Evolutionary conservation across 2,888 invertebrate species (phyloP), one percentile per base, ranked within the genome.

Genomic region (Uropetala carovei): DNA sequence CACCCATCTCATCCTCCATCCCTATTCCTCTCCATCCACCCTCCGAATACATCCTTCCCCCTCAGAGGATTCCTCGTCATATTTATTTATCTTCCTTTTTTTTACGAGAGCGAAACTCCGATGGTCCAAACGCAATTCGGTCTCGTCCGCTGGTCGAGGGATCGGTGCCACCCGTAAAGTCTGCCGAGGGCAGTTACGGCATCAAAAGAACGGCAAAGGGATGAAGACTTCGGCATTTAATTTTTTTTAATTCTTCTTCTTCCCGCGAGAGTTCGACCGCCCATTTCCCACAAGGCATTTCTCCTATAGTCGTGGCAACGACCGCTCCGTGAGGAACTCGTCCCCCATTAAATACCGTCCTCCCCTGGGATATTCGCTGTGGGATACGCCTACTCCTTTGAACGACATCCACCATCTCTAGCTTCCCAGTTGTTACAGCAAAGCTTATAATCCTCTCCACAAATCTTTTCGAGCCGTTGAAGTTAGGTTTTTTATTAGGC

Each of bases 161-260:
- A 27, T 27, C 75, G 75, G 27, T 14, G 75, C 27, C 75, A 27
- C 75, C 13, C 18, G 43, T 43, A 43, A 43, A 43, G 43, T 68
- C 18, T n/a, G 68, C 9, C 75, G 22, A 43, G 75, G 27, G 22
- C 75, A 27, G 27, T 27, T 75, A 75, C 11, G 75, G 27, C 13
- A 75, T 75, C 22, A 75, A 75, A 75, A 11, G 7, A 75, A 27
- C 13, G 22, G 27, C 8, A 7, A 0, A 13, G n/a, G 68, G n/a
- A 68, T 68, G 68, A 68, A 68, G 75, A 75, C 22, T 75, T 75
- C 75, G 75, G 75, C 68, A 18, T 75, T 75, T 75, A 27, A 75
- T 75, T 10, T 27, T 13, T 75, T 75, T 75, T 75, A 22, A n/a
- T 75, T 10, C 22, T 13, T 75, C 27, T 75, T 27, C 27, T 11